phyloP scores from a whole-genome alignment of 2,888 invertebrate species.

The Nebria salina region DNA sequence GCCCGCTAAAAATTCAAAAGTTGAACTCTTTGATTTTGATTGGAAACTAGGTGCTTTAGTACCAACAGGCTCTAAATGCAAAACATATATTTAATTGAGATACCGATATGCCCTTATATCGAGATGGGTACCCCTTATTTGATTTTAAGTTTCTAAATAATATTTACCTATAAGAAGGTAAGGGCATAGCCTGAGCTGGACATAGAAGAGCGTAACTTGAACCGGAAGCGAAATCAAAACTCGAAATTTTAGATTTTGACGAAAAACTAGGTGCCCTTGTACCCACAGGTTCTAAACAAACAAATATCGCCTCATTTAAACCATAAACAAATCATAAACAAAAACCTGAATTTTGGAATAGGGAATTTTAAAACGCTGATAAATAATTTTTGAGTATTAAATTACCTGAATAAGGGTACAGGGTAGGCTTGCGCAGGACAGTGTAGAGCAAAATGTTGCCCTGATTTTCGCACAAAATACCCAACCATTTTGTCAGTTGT shows the following conservation, averaged over 20 bases:
- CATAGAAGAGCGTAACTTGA: conserved; percentile 68
- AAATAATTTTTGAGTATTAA: background rate
- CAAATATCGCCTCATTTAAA: background rate
- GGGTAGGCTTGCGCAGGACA: conserved; percentile 84
- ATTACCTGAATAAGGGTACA: conserved; percentile 55
- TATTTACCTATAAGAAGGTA: conserved; percentile 60
- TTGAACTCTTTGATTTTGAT: conserved; percentile 72
- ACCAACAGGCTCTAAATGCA: conserved; percentile 71
- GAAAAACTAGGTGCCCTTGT: conserved; percentile 78
- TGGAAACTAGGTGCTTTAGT: conserved; percentile 78
- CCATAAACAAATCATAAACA: background rate
- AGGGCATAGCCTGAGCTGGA: conserved; percentile 69
- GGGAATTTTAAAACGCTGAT: background rate
- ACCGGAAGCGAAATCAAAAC: conserved; percentile 67
- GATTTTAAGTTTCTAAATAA: background rate
- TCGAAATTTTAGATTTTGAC: conserved; percentile 72
- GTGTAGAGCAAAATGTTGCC: conserved; percentile 73
- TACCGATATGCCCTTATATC: too few relatives aligned
- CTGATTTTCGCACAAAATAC: conserved; percentile 72
- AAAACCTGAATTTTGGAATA: conserved; percentile 20
- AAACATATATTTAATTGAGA: background rate
- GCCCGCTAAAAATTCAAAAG: conserved; percentile 67
- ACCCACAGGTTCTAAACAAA: conserved; percentile 71
- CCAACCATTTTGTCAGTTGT: conserved; percentile 74
- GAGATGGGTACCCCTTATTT: background rate